phyloP scores from a whole-genome alignment of 2,888 invertebrate genomes.

The Aproaerema taeniolella region DNA sequence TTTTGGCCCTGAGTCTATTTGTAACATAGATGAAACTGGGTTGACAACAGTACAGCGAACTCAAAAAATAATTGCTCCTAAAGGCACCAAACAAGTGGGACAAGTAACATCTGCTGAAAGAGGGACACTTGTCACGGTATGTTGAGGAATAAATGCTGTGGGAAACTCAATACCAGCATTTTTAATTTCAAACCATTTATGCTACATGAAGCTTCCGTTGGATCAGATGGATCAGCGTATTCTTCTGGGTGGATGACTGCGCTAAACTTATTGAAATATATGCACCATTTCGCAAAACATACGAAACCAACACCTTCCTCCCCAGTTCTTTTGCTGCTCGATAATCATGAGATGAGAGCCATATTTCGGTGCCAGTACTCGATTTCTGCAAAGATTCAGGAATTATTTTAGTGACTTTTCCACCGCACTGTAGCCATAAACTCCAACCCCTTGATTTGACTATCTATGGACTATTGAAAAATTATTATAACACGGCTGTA shows the following conservation, averaged over 20 bases:
- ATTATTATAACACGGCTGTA: constrained; percentile 22
- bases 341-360: constrained; percentile 34
- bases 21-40: constrained; percentile 15
- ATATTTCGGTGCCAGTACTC: constrained; percentile 26
- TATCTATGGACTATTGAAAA: constrained; percentile 28
- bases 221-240: constrained; percentile 31
- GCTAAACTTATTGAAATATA: constrained; percentile 26
- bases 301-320: constrained; percentile 25
- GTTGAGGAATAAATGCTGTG: constrained; percentile 34
- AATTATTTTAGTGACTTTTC: constrained; percentile 38
- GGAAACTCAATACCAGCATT: constrained; percentile 42
- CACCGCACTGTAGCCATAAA: constrained; percentile 30
- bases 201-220: constrained; percentile 36
- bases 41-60: constrained; percentile 15
- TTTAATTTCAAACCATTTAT: constrained; percentile 37
- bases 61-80: constrained; percentile 30
- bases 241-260: constrained; percentile 37
- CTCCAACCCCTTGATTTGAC: constrained; percentile 35
- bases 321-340: constrained; percentile 30
- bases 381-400: constrained; percentile 39
- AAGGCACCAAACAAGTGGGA: constrained; percentile 39
- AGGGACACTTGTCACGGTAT: constrained; percentile 35
- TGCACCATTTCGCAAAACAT: constrained; percentile 33
- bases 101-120: constrained; percentile 41
- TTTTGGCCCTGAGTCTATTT: constrained; percentile 10